Evolutionary conservation across 2,797 vertebrate genomes (phyloP), one percentile per base, ranked within the genome.

Genomic region (Gymnopithys bicolor): DNA sequence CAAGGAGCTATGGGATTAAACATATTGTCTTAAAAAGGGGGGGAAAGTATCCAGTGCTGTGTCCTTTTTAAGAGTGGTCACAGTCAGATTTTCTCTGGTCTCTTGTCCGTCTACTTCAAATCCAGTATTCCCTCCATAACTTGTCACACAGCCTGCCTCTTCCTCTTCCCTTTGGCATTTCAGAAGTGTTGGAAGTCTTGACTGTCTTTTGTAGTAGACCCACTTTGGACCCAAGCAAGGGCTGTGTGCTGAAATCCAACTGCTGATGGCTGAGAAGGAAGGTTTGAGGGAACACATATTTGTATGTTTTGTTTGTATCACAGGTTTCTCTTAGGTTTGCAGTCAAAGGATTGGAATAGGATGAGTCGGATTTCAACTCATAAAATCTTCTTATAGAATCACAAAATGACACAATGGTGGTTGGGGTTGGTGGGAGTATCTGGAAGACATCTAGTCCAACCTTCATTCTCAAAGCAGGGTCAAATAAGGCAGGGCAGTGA

Each of bases 231-330:
- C 28, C 3, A 22, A 24, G 25, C 1, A 2, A 46, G 52, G 25
- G 13, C 2, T 6, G 14, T 14, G 32, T 49, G 32, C 37, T 63
- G 64, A 33, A 37, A 66, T 45, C n/a, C 14, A 33, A 37, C 49
- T 49, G 58, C 43, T 7, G 3, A 70, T 70, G n/a, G 2, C 52
- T 39, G 15, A 51, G 32, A n/a, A 23, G 55, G 12, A 33, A 6
- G 1, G 4, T 32, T 33, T 5, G 3, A 64, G 28, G 21, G 35
- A 32, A 17, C 0, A 2, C 9, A 2, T 10, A 3, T 64, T 41
- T 88, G 35, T 25, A 9, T 4, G 4, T n/a, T 43, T 28, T n/a
- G 28, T 5, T 73, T 81, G 58, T 12, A 14, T 58, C 21, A 11
- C 23, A 32, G 28, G 9, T 11, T 3, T 55, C n/a, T 84, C 59